phyloP scores from a whole-genome alignment of 35 echinoderm and acorn worm genomes.

The Ophiothrix spiculata region DNA sequence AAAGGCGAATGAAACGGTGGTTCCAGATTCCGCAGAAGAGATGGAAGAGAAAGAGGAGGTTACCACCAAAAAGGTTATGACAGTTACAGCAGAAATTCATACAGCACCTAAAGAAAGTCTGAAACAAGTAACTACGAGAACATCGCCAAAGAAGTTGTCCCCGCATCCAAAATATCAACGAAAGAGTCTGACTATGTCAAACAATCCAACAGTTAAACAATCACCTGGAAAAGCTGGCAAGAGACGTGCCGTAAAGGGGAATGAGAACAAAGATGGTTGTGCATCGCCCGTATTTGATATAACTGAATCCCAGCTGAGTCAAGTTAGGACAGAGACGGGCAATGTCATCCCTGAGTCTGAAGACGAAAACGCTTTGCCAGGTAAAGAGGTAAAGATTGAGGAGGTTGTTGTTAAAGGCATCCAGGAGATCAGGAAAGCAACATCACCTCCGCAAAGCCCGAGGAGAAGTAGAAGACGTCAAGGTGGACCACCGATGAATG shows the following conservation, averaged over 20 bases:
- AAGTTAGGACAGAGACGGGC: not conserved
- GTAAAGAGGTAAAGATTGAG: not conserved
- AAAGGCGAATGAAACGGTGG: too few species aligned
- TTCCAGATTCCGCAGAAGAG: not conserved
- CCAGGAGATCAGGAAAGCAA: not conserved
- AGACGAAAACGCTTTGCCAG: not conserved
- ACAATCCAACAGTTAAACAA: not conserved
- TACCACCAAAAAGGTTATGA: too few species aligned
- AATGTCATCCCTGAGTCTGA: not conserved
- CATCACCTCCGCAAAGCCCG: not conserved
- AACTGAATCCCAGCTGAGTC: not conserved
- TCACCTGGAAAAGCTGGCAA: not conserved
- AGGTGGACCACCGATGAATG: too few species aligned
- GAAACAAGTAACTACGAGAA: not conserved
- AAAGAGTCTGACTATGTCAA: not conserved
- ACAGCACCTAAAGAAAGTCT: not conserved
- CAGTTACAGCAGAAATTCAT: too few species aligned
- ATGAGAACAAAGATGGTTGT: not conserved
- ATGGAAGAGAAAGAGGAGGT: not conserved
- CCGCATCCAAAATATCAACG: not conserved
- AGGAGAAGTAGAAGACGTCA: not conserved
- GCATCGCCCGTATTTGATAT: not conserved
- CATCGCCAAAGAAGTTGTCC: not conserved
- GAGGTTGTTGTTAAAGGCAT: not conserved
- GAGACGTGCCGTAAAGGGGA: not conserved